These are phyloP conservation scores for Gobio occitaniae DNA, from an alignment of 2,797 vertebrate species.

Conservation along the genomic window DNA sequence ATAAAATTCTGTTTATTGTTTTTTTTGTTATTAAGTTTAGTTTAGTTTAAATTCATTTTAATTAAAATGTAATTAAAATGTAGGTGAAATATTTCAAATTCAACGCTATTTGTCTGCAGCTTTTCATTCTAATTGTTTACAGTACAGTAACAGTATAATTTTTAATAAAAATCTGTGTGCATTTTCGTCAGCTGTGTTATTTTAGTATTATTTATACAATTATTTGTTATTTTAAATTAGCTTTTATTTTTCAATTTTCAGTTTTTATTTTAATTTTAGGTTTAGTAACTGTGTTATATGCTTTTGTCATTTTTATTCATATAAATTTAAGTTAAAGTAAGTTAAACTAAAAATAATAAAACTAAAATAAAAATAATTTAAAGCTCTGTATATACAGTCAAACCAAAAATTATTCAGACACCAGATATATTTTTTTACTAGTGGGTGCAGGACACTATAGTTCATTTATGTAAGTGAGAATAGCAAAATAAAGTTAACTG, in stretches of 20 bases:
- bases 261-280: too few relatives aligned
- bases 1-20: not conserved
- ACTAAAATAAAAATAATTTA: too few relatives aligned
- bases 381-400: too few relatives aligned
- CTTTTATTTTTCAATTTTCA: not conserved
- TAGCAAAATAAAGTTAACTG: too few relatives aligned
- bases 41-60: not conserved
- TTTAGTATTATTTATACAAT: not conserved
- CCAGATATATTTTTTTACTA: too few relatives aligned
- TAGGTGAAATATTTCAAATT: not conserved
- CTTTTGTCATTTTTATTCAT: too few relatives aligned
- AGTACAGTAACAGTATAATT: not conserved
- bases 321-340: too few relatives aligned
- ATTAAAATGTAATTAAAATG: not conserved
- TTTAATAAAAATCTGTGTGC: not conserved
- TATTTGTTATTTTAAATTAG: not conserved
- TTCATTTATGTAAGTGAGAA: too few relatives aligned
- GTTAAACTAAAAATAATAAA: too few relatives aligned
- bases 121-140: not conserved
- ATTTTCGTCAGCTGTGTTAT: not conserved
- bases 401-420: too few relatives aligned
- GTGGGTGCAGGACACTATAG: too few relatives aligned
- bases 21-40: not conserved
- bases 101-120: not conserved
- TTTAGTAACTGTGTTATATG: too few relatives aligned